Evolutionary conservation across 2,888 invertebrate species (phyloP).

Genomic region (Deilephila porcellus): DNA sequence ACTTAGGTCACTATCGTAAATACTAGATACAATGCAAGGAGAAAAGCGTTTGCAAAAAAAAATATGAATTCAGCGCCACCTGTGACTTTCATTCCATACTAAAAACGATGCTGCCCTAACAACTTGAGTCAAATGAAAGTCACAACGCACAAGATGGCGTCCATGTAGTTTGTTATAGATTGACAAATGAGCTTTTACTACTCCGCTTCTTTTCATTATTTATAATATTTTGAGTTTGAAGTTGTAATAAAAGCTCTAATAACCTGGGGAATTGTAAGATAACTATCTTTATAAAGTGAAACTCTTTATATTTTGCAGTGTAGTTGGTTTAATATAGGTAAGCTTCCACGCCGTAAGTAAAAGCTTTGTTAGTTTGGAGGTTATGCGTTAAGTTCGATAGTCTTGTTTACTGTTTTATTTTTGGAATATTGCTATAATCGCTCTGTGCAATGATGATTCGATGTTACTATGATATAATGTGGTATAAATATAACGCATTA

Average conservation of each 20-base stretch:
- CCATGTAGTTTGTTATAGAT: neutral
- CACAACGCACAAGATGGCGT: constrained; percentile 12
- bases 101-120: neutral
- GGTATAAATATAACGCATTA: too few species aligned
- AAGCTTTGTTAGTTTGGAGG: constrained; percentile 45
- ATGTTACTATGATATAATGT: neutral
- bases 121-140: neutral
- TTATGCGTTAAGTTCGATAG: constrained; percentile 39
- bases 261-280: neutral
- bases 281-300: neutral
- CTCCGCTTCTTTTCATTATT: neutral
- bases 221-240: neutral
- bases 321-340: constrained; percentile 30
- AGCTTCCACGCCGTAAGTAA: constrained; percentile 29
- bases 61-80: neutral
- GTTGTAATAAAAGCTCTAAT: neutral
- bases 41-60: too few species aligned
- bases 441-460: too few species aligned
- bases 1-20: too few species aligned
- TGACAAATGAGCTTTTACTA: constrained; percentile 12
- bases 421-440: too few species aligned
- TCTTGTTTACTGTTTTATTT: neutral
- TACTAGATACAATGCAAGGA: too few species aligned
- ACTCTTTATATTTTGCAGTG: neutral
- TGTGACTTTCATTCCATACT: neutral